Base-by-base conservation (phyloP, 2,113 vertebrate species). In the Beaufortia kweichowensis region DNA sequence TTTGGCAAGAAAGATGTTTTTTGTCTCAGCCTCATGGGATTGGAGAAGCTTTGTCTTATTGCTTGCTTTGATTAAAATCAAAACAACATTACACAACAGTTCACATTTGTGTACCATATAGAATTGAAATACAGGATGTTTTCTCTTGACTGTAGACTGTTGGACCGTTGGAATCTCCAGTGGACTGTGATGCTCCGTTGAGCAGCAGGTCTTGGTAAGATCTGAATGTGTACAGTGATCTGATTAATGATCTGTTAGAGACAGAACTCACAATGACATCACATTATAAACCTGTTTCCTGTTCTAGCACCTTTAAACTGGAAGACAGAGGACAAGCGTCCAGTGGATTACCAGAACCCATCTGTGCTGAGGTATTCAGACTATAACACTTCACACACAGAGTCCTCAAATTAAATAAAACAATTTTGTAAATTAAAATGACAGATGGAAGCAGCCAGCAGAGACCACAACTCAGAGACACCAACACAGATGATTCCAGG, bases 301-400 rank as follows among this genome's bases (percentile, higher is more conserved):
- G 0, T 1, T 4, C 4, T 63, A 91, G 90, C 75, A 72, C 70
- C 67, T 86, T 89, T 64, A 88, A 86, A 28, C 85, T 85, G 72
- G 79, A 85, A 6, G 75, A 88, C 46, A 81, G 76, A 67, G 78
- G 76, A 15, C 74, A 72, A 6, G 26, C 87, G 15, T 48, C 79
- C 53, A 83, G 75, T 59, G 82, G 62, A 10, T 31, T 90, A 2
- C 86, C 91, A 1, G 88, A 80, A 24, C 79, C 87, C 14, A 85
- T 92, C 77, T 93, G 90, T 76, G 70, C 77, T 24, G 89, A 92
- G 87, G 92, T 92, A 74, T 83, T 24, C 2, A 19, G 2, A 59
- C 35, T 2, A 7, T 41, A 17, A 15, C 43, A 48, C 33, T 23
- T 1, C 31, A 11, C 35, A 39, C 35, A 39, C 35, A 39, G 21